phyloP scores from a whole-genome alignment of 2,797 vertebrate species.

The Cryptoblepharus egeriae region DNA sequence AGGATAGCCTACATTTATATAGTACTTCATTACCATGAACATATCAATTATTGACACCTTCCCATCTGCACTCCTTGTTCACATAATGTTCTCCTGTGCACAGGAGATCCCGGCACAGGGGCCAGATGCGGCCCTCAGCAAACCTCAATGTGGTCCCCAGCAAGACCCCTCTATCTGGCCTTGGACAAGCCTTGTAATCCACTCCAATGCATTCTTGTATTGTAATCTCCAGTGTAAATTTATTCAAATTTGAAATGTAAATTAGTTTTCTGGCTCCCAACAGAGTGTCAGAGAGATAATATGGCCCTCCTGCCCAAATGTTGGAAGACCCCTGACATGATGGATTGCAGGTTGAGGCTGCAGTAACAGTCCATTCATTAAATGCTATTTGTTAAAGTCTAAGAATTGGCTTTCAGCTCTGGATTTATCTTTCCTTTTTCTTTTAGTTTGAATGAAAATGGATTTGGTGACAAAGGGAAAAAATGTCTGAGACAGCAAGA shows the following conservation, averaged over 20 bases:
- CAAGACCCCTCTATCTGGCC: no score
- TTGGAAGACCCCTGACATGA: background rate
- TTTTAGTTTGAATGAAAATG: conserved; percentile 3
- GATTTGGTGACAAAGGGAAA: conserved; percentile 5
- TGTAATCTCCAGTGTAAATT: no score
- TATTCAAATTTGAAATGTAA: no score
- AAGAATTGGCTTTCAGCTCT: background rate
- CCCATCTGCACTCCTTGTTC: background rate
- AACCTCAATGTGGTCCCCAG: no score
- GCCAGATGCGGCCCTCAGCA: no score
- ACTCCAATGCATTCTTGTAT: no score
- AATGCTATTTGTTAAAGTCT: background rate
- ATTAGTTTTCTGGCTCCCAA: no score
- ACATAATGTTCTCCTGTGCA: no score
- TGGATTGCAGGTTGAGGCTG: background rate
- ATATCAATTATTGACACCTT: background rate
- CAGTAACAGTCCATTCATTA: background rate
- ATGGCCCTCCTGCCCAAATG: no score
- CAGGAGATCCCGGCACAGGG: no score
- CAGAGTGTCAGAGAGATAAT: no score
- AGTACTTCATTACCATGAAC: background rate
- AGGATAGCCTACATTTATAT: background rate
- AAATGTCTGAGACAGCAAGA: background rate
- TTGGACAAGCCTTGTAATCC: no score
- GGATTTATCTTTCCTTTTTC: background rate